phyloP scores from a whole-genome alignment of 2,888 invertebrate species.

The Callimorpha dominula region DNA sequence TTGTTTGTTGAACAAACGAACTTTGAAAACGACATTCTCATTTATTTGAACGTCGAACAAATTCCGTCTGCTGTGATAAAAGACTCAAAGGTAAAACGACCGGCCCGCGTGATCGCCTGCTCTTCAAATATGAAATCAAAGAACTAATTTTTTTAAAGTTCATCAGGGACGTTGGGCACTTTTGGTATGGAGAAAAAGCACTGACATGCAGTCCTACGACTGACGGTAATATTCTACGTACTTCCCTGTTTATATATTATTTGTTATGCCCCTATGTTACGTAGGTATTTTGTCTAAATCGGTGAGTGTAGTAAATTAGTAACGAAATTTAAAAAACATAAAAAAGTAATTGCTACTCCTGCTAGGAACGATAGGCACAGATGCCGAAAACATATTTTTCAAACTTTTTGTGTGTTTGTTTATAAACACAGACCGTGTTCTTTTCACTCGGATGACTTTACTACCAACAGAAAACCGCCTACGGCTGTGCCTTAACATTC shows the following conservation, averaged over 20 bases:
- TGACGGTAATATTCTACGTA: not conserved
- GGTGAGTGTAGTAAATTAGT: not conserved
- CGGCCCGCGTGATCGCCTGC: not conserved
- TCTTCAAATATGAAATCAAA: not conserved
- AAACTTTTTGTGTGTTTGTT: too few relatives aligned
- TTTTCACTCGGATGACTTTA: not conserved
- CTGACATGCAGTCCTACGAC: too few relatives aligned
- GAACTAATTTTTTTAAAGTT: not conserved
- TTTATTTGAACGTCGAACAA: constrained; percentile 8
- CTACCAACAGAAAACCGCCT: not conserved
- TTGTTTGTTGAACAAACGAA: constrained; percentile 18
- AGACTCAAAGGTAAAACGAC: not conserved
- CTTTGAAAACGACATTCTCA: constrained; percentile 16
- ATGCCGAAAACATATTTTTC: too few relatives aligned
- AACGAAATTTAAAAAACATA: not conserved
- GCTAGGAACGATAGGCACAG: too few relatives aligned
- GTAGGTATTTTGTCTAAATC: not conserved
- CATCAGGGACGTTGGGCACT: too few relatives aligned
- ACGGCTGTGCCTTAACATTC: not conserved
- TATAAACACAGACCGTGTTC: not conserved
- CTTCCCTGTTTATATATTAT: not conserved
- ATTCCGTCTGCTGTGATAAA: not conserved
- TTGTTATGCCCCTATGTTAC: not conserved
- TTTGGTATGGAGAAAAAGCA: too few relatives aligned
- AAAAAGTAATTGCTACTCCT: not conserved